Evolutionary conservation across 2,113 vertebrate genomes (phyloP), one percentile per base, ranked within the genome.

Genomic region (Dasyornis broadbenti): DNA sequence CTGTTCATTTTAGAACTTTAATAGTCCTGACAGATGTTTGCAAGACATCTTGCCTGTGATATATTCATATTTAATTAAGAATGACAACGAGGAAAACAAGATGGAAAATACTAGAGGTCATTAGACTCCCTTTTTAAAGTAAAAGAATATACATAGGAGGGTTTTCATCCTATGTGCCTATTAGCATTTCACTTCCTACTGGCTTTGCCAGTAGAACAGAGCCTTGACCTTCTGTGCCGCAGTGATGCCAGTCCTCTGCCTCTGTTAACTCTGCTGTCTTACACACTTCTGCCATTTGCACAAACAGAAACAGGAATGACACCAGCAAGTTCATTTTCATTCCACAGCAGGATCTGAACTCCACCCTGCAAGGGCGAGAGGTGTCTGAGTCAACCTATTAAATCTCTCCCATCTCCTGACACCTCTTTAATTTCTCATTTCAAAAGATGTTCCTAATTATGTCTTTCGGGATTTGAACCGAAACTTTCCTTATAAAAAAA

Each of bases 391-490:
- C 86, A 95, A 89, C 31, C 71, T 81, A 88, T 93, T 86, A 90
- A 59, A 73, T 40, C 54, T 70, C 66, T 83, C 33, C 47, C 0
- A 0, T 80, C 63, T 95, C 90, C 54, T 80, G 92, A 82, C 64
- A 94, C 52, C 54, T 91, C 87, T 95, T 90, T 91, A 92, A 91
- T 94, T 75, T 92, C 82, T 90, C 59, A 69, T 94, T 92, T 94
- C 92, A 91, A 95, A 92, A 89, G 72, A 91, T 65, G 69, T 68
- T 90, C 60, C 84, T 95, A 95, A 96, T 91, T 83, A 93, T 11
- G 42, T 31, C 82, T 88, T 94, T 73, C 1, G 49, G 68, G 75
- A 90, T 90, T 90, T 81, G 47, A 94, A 94, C 30, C 1, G 3
- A 80, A 92, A 80, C 27, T 90, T 90, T 56, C 56, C 15, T 9